Conservation (phyloP, 2,888 invertebrate species). For the Sialis lutaria region DNA sequence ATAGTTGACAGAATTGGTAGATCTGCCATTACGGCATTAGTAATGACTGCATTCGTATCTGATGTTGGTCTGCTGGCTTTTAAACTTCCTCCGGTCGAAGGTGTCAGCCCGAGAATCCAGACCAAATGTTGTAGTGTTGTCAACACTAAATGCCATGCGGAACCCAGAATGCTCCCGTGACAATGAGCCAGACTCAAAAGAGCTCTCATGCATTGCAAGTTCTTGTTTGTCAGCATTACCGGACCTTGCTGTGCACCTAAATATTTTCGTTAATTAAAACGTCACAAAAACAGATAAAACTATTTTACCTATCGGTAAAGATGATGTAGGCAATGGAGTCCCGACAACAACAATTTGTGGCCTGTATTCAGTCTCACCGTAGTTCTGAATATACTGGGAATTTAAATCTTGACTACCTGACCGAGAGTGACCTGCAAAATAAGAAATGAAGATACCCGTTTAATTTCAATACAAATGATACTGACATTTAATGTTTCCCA, state of each 20-base stretch:
- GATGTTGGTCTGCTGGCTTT: slow-evolving; percentile 66
- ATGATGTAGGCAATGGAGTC: slow-evolving; percentile 77
- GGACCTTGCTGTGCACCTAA: slow-evolving; percentile 65
- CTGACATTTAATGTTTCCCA: slow-evolving; percentile 17
- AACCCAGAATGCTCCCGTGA: slow-evolving; percentile 80
- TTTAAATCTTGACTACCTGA: slow-evolving; percentile 32
- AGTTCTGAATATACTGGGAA: slow-evolving; percentile 29
- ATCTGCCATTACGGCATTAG: slow-evolving; percentile 93
- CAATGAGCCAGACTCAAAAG: slow-evolving; percentile 77
- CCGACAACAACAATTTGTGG: slow-evolving; percentile 97
- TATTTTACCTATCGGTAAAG: slow-evolving; percentile 45
- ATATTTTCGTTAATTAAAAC: neutral
- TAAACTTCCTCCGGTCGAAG: slow-evolving; percentile 84
- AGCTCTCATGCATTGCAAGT: slow-evolving; percentile 91
- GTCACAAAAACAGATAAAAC: neutral
- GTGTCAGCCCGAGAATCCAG: slow-evolving; percentile 92
- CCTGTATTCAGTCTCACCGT: slow-evolving; percentile 57
- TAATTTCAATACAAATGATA: neutral
- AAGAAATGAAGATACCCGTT: slow-evolving; percentile 3
- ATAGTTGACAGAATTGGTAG: slow-evolving; percentile 77
- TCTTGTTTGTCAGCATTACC: slow-evolving; percentile 95
- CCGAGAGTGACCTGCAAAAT: slow-evolving; percentile 26
- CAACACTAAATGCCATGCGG: slow-evolving; percentile 90
- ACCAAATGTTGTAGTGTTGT: slow-evolving; percentile 85
- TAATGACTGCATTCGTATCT: slow-evolving; percentile 74